A percentile compares a stretch with the other conserved stretches of the same genome.
phyloP scores from a whole-genome alignment of 2,113 vertebrate species.

The Herpetotheres cachinnans region DNA sequence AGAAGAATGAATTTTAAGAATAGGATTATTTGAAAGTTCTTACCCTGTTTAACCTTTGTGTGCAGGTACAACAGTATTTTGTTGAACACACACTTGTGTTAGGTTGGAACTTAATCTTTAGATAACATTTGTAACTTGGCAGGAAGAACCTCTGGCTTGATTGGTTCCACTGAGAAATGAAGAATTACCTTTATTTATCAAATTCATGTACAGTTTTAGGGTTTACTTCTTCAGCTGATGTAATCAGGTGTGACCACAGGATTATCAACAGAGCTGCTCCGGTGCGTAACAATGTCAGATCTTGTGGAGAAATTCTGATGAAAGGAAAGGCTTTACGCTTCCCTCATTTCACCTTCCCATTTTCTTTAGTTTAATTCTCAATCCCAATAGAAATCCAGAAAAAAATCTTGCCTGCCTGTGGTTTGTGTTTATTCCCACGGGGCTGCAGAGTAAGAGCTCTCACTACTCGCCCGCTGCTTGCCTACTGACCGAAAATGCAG shows the following conservation, averaged over 20 bases:
- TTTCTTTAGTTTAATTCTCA: neutral
- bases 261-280: neutral
- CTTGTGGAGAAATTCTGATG: neutral
- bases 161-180: neutral
- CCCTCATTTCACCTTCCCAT: neutral
- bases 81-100: neutral
- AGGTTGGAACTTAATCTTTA: neutral
- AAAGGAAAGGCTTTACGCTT: neutral
- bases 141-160: neutral
- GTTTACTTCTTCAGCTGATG: neutral
- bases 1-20: neutral
- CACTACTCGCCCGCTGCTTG: neutral
- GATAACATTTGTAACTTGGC: neutral
- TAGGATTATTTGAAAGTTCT: neutral
- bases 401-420: rapidly evolving
- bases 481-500: neutral
- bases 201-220: neutral
- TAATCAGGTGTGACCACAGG: neutral
- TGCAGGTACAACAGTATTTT: neutral
- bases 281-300: rapidly evolving
- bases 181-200: neutral
- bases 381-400: neutral
- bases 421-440: neutral
- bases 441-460: neutral
- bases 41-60: neutral